Evolutionary conservation across 2,797 vertebrate species (phyloP), one percentile per base, ranked within the genome.

Genomic region (Galagoides demidoff): DNA sequence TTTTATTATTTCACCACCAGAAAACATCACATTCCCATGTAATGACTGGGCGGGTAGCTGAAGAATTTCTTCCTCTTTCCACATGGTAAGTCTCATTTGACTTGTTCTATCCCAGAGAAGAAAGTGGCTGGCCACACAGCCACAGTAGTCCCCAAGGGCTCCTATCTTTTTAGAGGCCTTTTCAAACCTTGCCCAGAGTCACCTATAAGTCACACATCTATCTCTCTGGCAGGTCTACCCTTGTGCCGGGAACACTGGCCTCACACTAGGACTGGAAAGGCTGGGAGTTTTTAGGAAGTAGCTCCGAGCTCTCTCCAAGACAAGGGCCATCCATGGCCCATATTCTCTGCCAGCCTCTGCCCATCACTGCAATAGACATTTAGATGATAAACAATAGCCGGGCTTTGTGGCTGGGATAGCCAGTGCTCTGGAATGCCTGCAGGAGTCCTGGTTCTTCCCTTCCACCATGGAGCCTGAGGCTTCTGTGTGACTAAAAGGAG

Each of bases 111-210:
- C n/a, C 19, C 31, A 34, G 19, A 13, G 74, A 81, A 85, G 89
- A 63, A 29, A 52, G 22, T 17, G 39, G 20, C 66, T 29, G 45
- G 64, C 77, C 4, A 8, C 29, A 0, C 7, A 14, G n/a, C 29
- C 0, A 0, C 3, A 0, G 74, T 52, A 25, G 49, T 4, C 49
- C 73, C 49, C 43, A 0, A 0, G 0, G 43, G 45, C 45, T 66
- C 73, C 89, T 20, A 3, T 0, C 0, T 22, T 57, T 52, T 55
- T 23, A 79, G 74, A 43, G 57, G 19, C 31, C 78, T 81, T 81
- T 83, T 66, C n/a, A 4, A 22, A 57, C 19, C 3, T 7, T 52
- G 17, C 14, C 82, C 34, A 0, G 23, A 57, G 31, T 39, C 27
- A 61, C 85, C 82, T 22, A 2, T 7, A 55, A 45, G 43, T 37